A percentile compares a stretch with the other conserved stretches of the same genome.
Conservation (phyloP, 64 coral and sea anemone genomes). For the Exaiptasia diaphana region DNA sequence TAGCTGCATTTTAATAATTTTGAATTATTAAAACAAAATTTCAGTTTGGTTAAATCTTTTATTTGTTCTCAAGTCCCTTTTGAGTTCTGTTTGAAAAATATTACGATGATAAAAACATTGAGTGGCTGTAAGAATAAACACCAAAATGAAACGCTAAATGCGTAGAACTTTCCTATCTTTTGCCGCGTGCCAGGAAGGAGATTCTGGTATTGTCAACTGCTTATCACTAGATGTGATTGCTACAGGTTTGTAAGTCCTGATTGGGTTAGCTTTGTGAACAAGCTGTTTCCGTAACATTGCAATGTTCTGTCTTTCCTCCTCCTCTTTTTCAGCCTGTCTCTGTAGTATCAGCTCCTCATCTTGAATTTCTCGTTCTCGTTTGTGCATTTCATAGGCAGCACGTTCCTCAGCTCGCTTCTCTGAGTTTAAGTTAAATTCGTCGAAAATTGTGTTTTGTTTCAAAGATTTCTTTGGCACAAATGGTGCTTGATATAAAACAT, state of each 20-base stretch:
- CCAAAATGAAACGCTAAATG: too few relatives aligned
- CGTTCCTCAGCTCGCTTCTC: constrained; percentile 73
- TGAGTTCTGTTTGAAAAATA: too few relatives aligned
- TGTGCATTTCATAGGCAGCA: constrained; percentile 76
- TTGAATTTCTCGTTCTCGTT: constrained; percentile 48
- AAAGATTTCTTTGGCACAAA: constrained; percentile 79
- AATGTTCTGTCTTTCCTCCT: constrained; percentile 63
- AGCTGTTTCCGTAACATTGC: constrained; percentile 68
- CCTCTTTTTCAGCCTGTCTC: constrained; percentile 50
- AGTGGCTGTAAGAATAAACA: too few relatives aligned
- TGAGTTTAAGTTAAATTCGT: constrained; percentile 65
- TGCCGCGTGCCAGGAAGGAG: constrained; percentile 58
- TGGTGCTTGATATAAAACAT: constrained; percentile 61
- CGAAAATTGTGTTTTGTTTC: constrained; percentile 60
- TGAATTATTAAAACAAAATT: too few relatives aligned
- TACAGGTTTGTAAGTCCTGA: constrained; percentile 54
- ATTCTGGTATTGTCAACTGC: constrained; percentile 51
- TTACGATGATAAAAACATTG: too few relatives aligned
- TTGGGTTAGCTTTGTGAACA: constrained; percentile 79
- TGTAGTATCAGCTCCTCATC: constrained; percentile 16
- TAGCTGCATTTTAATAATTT: too few relatives aligned
- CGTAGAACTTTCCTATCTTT: constrained; percentile 57
- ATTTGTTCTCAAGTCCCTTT: too few relatives aligned
- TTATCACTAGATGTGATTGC: constrained; percentile 53
- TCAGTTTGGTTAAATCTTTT: too few relatives aligned